A percentile compares a stretch with the other conserved stretches of the same genome.
phyloP scores from a whole-genome alignment of 1,140 invertebrate species.

The Pteromalus puparum region DNA sequence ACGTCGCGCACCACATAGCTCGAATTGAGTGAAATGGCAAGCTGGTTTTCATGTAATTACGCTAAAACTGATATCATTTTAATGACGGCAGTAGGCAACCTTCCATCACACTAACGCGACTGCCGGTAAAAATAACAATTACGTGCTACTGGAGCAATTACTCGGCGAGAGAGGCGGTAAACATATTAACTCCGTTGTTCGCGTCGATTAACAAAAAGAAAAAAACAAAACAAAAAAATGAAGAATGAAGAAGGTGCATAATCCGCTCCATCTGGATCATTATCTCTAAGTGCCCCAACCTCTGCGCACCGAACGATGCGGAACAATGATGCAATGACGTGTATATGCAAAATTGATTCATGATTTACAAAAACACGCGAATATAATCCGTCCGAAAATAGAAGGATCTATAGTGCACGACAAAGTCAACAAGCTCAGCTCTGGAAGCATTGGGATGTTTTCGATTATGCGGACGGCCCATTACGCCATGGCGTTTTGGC shows the following conservation, averaged over 20 bases:
- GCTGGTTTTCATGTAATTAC: background rate
- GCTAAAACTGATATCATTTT: constrained; percentile 5
- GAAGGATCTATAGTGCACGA: too few species aligned
- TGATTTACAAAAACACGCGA: background rate
- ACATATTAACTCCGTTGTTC: constrained; percentile 3
- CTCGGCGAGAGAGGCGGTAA: background rate
- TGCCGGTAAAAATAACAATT: constrained; percentile 1
- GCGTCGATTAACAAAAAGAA: background rate
- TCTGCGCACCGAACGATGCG: too few species aligned
- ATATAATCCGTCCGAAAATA: background rate
- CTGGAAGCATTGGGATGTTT: background rate
- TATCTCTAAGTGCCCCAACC: too few species aligned
- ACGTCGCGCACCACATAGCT: too few species aligned
- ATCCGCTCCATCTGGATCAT: too few species aligned
- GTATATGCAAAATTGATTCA: too few species aligned
- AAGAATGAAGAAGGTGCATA: too few species aligned
- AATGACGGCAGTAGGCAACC: background rate
- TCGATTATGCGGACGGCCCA: background rate
- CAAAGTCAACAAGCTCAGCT: background rate
- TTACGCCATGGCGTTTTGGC: background rate
- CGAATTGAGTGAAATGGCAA: background rate
- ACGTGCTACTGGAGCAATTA: background rate
- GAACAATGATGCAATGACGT: too few species aligned
- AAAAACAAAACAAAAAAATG: too few species aligned
- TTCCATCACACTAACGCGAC: background rate